These are phyloP conservation scores for Alfaro cultratus DNA, from an alignment of 2,797 vertebrate genomes.

Conservation along the genomic window DNA sequence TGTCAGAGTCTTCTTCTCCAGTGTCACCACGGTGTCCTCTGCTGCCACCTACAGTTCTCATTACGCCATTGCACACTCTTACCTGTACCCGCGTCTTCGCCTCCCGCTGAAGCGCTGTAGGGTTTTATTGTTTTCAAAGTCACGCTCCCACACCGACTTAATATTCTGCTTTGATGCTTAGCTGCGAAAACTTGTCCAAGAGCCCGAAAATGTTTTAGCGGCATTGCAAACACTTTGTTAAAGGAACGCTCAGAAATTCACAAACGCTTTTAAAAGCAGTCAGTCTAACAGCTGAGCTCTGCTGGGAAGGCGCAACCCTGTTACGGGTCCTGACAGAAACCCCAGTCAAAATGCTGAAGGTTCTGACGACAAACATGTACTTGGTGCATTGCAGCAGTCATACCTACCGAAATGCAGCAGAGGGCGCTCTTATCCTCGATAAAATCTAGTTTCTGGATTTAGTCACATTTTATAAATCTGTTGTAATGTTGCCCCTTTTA, in stretches of 20 bases:
- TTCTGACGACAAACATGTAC: constrained; percentile 13
- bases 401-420: constrained; percentile 45
- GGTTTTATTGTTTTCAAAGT: background rate
- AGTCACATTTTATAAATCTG: background rate
- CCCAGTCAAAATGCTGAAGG: background rate
- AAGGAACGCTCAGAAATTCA: too few species aligned
- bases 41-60: constrained; percentile 37
- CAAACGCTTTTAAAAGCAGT: background rate
- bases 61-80: background rate
- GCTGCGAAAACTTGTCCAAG: background rate
- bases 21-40: background rate
- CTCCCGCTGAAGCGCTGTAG: constrained; percentile 23
- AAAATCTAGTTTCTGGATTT: constrained; percentile 8
- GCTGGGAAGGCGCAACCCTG: constrained; percentile 2
- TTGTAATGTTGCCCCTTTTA: background rate
- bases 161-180: background rate
- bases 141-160: background rate
- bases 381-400: constrained; percentile 54
- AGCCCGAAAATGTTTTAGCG: constrained; percentile 13
- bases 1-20: background rate
- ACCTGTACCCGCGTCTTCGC: constrained; percentile 33
- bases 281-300: background rate
- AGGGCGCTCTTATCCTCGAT: constrained; percentile 47
- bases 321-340: constrained; percentile 34
- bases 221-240: constrained; percentile 32